A percentile compares a stretch with the other conserved stretches of the same genome.
Conservation (phyloP, 2,888 invertebrate genomes). For the Marasmarcha lunaedactyla region DNA sequence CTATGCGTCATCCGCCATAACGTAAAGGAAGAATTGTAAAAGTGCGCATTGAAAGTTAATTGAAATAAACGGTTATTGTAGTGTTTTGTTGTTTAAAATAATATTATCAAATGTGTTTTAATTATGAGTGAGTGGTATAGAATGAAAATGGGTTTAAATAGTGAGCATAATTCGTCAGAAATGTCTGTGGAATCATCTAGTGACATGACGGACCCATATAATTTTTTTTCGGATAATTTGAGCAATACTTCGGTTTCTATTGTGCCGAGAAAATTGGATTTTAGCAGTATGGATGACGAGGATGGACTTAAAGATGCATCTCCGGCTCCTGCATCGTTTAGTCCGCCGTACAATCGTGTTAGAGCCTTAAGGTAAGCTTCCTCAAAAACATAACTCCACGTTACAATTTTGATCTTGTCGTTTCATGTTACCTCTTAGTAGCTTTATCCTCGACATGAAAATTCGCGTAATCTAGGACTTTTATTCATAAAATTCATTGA, state of each 20-base stretch:
- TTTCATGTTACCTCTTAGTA: too few relatives aligned
- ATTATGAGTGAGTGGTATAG: conserved; percentile 61
- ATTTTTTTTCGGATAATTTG: conserved; percentile 69
- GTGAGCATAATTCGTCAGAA: conserved; percentile 61
- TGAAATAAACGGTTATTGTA: conserved; percentile 27
- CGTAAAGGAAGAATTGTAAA: conserved; percentile 45
- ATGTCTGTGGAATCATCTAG: conserved; percentile 71
- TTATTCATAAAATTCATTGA: too few relatives aligned
- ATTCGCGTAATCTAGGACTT: too few relatives aligned
- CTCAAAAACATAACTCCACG: not conserved
- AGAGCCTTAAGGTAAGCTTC: conserved; percentile 61
- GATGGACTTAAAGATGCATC: conserved; percentile 44
- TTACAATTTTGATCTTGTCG: too few relatives aligned
- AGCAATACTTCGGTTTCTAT: conserved; percentile 66
- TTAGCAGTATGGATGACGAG: conserved; percentile 54
- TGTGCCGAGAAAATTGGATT: conserved; percentile 73
- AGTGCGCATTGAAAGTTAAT: conserved; percentile 44
- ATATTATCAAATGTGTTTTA: conserved; percentile 38
- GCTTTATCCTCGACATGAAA: too few relatives aligned
- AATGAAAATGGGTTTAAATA: conserved; percentile 46
- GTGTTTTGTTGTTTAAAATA: conserved; percentile 33
- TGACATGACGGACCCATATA: conserved; percentile 74
- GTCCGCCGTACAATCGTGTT: conserved; percentile 72
- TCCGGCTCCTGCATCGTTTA: conserved; percentile 39
- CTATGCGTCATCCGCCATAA: conserved; percentile 69